These are phyloP conservation scores for Larimichthys polyactis DNA, from an alignment of 2,113 vertebrate genomes.

Conservation along the genomic window DNA sequence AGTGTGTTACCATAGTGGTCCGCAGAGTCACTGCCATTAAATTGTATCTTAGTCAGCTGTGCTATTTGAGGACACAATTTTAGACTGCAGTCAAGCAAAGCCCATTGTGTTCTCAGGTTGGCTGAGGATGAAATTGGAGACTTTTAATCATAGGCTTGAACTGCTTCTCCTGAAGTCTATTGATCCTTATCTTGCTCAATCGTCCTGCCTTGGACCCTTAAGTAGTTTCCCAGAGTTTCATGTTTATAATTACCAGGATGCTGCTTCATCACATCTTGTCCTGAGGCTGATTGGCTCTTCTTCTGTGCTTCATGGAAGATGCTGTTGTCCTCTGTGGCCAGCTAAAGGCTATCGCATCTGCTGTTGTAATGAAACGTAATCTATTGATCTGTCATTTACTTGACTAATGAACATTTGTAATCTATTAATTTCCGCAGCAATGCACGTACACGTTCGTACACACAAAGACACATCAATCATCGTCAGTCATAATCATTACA, in stretches of 20 bases:
- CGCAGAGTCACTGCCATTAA: background rate
- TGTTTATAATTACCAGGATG: conserved; percentile 57
- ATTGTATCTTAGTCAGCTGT: background rate
- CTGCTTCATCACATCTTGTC: conserved; percentile 57
- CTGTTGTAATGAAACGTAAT: conserved; percentile 37
- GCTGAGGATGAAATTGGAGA: conserved; percentile 21
- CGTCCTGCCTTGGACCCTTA: conserved; percentile 1
- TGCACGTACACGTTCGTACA: background rate
- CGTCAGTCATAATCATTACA: background rate
- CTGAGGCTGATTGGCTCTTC: conserved; percentile 33
- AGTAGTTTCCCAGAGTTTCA: conserved; percentile 42
- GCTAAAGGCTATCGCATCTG: conserved; percentile 55
- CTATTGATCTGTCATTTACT: conserved; percentile 43
- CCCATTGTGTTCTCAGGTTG: background rate
- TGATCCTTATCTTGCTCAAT: conserved; percentile 37
- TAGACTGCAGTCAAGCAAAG: background rate
- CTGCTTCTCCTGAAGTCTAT: conserved; percentile 24
- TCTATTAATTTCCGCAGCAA: conserved; percentile 12
- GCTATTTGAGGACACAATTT: background rate
- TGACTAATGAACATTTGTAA: conserved; percentile 46
- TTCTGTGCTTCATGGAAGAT: conserved; percentile 48
- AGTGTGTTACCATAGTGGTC: conserved; percentile 30
- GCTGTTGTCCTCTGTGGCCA: conserved; percentile 31
- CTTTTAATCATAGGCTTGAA: conserved; percentile 27
- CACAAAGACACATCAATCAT: conserved; percentile 16